A percentile compares a stretch with the other conserved stretches of the same genome.
phyloP scores from a whole-genome alignment of 2,888 invertebrate genomes.

The Idaea aversata region DNA sequence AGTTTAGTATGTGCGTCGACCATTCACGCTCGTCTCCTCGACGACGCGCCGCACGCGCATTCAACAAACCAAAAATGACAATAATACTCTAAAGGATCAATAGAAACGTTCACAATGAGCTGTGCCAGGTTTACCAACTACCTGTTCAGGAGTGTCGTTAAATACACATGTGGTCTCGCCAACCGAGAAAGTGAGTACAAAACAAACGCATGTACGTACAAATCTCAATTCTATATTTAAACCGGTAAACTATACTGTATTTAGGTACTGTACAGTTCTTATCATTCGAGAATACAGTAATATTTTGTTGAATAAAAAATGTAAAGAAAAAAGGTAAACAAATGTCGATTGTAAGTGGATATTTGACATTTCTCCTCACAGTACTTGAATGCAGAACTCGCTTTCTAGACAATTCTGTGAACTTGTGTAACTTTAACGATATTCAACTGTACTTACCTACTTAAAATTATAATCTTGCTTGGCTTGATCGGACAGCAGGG shows the following conservation, averaged over 20 bases:
- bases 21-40: slow-evolving; percentile 47
- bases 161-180: slow-evolving; percentile 74
- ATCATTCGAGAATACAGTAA: slow-evolving; percentile 22
- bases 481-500: not conserved
- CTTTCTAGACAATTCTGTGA: slow-evolving; percentile 47
- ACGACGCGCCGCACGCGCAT: slow-evolving; percentile 31
- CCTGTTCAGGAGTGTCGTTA: slow-evolving; percentile 72
- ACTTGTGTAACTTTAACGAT: slow-evolving; percentile 20
- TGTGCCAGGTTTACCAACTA: slow-evolving; percentile 71
- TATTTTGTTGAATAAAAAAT: slow-evolving; percentile 25
- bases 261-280: slow-evolving; percentile 22
- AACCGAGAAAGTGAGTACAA: slow-evolving; percentile 71
- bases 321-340: slow-evolving; percentile 18
- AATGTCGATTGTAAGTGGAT: not conserved
- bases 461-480: slow-evolving; percentile 11
- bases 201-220: not conserved
- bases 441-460: slow-evolving; percentile 16
- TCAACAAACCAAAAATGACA: slow-evolving; percentile 58
- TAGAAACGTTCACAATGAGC: slow-evolving; percentile 62
- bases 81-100: slow-evolving; percentile 48
- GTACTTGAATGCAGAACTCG: slow-evolving; percentile 26
- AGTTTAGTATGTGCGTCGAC: slow-evolving; percentile 67
- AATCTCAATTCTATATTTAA: slow-evolving; percentile 43
- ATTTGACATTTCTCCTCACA: slow-evolving; percentile 17
- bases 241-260: slow-evolving; percentile 35